These are phyloP conservation scores for Tympanuchus pallidicinctus DNA, from an alignment of 2,113 vertebrate species.

Conservation along the genomic window DNA sequence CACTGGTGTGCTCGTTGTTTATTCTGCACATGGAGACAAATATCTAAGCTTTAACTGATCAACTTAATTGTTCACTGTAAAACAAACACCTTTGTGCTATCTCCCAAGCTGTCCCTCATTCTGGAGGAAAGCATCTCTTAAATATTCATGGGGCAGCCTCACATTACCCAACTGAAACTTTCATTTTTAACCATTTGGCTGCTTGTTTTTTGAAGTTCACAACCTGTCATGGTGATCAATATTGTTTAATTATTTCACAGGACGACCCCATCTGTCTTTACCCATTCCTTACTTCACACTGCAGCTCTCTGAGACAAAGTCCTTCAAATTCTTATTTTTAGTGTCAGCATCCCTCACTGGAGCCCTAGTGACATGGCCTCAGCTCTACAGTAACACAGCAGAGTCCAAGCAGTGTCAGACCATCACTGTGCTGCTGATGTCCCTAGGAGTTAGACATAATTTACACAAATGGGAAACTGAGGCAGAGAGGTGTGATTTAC, in stretches of 20 bases:
- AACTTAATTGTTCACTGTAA: not conserved
- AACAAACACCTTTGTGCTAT: not conserved
- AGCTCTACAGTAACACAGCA: not conserved
- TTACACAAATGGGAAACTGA: not conserved
- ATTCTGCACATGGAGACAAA: not conserved
- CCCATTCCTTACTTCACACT: not conserved
- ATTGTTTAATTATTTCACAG: not conserved
- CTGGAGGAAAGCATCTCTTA: not conserved
- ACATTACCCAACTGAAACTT: not conserved
- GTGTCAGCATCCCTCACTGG: rapidly evolving
- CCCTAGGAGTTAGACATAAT: not conserved
- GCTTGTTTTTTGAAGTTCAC: not conserved
- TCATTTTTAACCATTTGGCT: not conserved
- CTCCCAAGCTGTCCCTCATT: not conserved
- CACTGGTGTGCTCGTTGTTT: not conserved
- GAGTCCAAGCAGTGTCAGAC: not conserved
- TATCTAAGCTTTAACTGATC: not conserved
- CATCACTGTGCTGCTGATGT: rapidly evolving
- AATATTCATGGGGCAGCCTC: constrained; percentile 1
- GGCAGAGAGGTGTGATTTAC: not conserved
- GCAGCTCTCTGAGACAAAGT: not conserved
- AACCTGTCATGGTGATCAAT: not conserved
- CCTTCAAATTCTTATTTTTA: not conserved
- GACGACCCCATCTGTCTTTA: not conserved
- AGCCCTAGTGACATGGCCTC: not conserved